Evolutionary conservation across 2,797 vertebrate species (phyloP).

Genomic region (Hemibagrus guttatus): DNA sequence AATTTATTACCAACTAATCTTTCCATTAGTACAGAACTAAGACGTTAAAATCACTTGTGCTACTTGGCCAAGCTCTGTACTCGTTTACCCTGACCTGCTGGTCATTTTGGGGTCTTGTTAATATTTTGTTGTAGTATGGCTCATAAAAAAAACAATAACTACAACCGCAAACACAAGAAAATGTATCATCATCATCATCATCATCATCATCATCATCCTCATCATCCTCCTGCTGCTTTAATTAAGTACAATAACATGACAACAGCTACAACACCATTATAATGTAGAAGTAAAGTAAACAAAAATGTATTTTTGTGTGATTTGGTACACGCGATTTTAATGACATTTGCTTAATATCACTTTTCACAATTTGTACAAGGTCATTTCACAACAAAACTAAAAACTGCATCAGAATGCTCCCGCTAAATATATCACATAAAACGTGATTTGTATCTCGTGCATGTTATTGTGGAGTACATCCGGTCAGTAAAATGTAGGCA

Average conservation of each 20-base stretch:
- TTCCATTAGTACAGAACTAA: constrained; percentile 1
- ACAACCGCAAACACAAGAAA: background rate
- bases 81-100: background rate
- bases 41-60: background rate
- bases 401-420: background rate
- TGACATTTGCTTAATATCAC: background rate
- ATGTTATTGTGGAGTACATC: background rate
- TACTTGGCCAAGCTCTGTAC: background rate
- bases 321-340: background rate
- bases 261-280: background rate
- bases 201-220: background rate
- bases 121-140: background rate
- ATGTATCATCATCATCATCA: background rate
- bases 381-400: background rate
- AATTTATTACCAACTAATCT: background rate
- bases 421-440: background rate
- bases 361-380: background rate
- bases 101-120: background rate
- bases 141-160: too few species aligned
- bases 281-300: background rate
- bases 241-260: background rate
- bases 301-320: background rate
- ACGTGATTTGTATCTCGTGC: background rate
- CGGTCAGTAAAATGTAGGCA: background rate
- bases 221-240: background rate